A percentile compares a stretch with the other conserved stretches of the same genome.
Conservation (phyloP, 1,140 invertebrate genomes). For the Colletes latitarsis region DNA sequence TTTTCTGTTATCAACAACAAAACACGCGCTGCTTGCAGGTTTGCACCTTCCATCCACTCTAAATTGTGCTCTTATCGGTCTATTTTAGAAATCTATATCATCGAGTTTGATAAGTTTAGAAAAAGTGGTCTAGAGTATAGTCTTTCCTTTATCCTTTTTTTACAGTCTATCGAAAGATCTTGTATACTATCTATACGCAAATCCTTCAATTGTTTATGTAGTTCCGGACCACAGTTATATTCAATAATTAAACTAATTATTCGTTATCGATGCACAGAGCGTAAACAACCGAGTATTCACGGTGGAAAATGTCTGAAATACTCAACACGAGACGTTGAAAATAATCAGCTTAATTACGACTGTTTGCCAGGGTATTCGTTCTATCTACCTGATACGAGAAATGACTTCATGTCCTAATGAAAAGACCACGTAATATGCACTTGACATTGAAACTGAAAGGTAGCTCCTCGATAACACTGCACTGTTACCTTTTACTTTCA, state of each 20-base stretch:
- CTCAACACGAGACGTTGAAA: not conserved
- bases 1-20: too few relatives aligned
- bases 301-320: not conserved
- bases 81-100: too few relatives aligned
- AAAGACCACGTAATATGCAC: not conserved
- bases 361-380: conserved; percentile 2
- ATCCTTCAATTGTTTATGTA: not conserved
- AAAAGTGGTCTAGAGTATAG: too few relatives aligned
- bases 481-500: not conserved
- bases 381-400: not conserved
- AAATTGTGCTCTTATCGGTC: too few relatives aligned
- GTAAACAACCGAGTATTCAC: not conserved
- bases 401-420: not conserved
- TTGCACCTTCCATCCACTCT: too few relatives aligned
- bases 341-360: conserved; percentile 4
- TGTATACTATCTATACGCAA: too few relatives aligned
- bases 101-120: too few relatives aligned
- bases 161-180: too few relatives aligned
- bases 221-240: not conserved
- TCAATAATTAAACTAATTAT: not conserved
- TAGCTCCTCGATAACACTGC: not conserved
- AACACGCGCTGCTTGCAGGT: too few relatives aligned
- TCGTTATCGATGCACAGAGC: not conserved
- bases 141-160: too few relatives aligned
- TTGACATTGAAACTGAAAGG: not conserved